Evolutionary conservation across 2,113 vertebrate genomes (phyloP).

Genomic region (Ancistrus triradiatus): DNA sequence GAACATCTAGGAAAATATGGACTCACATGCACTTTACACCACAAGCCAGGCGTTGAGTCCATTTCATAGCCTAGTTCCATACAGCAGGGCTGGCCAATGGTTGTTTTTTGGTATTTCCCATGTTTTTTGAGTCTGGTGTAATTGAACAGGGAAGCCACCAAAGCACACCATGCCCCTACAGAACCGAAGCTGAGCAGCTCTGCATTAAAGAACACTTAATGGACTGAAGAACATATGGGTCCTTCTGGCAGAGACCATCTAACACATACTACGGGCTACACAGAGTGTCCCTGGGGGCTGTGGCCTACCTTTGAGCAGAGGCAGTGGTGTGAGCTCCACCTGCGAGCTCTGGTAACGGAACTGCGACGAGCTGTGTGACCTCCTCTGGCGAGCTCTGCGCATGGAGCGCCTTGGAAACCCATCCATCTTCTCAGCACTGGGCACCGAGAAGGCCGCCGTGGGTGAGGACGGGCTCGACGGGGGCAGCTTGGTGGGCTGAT

Average conservation of each 20-base stretch:
- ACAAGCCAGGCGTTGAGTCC: not conserved
- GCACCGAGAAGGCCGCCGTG: constrained; percentile 84
- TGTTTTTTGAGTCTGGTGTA: too few species aligned
- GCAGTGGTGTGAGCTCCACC: constrained; percentile 86
- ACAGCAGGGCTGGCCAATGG: too few species aligned
- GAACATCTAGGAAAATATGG: constrained; percentile 21
- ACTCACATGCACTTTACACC: not conserved
- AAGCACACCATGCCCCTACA: too few species aligned
- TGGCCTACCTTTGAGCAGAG: constrained; percentile 85
- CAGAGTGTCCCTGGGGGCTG: not conserved
- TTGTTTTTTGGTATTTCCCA: too few species aligned
- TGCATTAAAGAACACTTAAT: constrained; percentile 12
- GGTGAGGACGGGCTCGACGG: constrained; percentile 86
- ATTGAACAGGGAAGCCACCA: too few species aligned
- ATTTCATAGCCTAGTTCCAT: too few species aligned
- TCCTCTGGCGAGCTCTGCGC: constrained; percentile 81
- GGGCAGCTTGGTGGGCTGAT: constrained; percentile 79
- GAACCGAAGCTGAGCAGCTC: not conserved
- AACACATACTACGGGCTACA: not conserved
- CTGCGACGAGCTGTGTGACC: constrained; percentile 89
- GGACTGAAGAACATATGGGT: not conserved
- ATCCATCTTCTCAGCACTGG: constrained; percentile 88
- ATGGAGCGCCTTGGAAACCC: constrained; percentile 87
- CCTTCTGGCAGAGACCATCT: not conserved
- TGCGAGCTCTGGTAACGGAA: constrained; percentile 93